phyloP scores from a whole-genome alignment of 2,888 invertebrate genomes.

The Chymomyza caudatula region DNA sequence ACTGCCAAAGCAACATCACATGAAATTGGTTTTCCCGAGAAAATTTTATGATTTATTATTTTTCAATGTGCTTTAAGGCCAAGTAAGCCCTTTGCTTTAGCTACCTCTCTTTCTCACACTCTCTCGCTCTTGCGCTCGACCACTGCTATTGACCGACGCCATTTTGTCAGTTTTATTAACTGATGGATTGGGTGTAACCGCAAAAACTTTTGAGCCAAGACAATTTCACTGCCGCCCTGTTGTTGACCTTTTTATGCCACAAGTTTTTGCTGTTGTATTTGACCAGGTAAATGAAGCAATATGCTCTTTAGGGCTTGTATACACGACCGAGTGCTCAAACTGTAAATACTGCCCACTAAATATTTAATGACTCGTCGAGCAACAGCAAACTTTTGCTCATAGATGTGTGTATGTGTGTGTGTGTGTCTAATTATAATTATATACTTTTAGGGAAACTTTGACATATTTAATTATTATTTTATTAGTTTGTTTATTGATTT shows the following conservation, averaged over 20 bases:
- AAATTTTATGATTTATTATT: constrained; percentile 61
- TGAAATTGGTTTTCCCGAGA: constrained; percentile 1
- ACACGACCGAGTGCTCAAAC: background rate
- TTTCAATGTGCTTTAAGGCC: constrained; percentile 54
- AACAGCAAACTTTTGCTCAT: constrained; percentile 39
- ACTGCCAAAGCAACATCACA: background rate
- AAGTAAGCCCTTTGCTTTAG: constrained; percentile 29
- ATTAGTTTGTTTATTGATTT: constrained; percentile 56
- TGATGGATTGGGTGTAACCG: constrained; percentile 56
- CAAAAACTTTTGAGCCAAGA: constrained; percentile 12
- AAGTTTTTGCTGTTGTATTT: background rate
- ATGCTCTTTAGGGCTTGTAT: background rate
- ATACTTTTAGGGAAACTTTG: constrained; percentile 65
- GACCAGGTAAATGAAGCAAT: background rate
- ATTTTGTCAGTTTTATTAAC: constrained; percentile 67
- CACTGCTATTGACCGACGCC: constrained; percentile 25
- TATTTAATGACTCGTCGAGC: constrained; percentile 50
- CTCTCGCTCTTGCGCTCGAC: constrained; percentile 19
- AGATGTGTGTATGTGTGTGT: background rate
- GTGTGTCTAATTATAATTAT: constrained; percentile 62
- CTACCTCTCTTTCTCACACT: too few relatives aligned
- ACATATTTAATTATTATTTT: constrained; percentile 73
- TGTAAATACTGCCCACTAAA: constrained; percentile 35
- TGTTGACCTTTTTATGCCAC: background rate
- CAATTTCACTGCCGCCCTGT: background rate